These are phyloP conservation scores for Blastobasis lacticolella DNA, from an alignment of 2,888 invertebrate species.

Conservation along the genomic window DNA sequence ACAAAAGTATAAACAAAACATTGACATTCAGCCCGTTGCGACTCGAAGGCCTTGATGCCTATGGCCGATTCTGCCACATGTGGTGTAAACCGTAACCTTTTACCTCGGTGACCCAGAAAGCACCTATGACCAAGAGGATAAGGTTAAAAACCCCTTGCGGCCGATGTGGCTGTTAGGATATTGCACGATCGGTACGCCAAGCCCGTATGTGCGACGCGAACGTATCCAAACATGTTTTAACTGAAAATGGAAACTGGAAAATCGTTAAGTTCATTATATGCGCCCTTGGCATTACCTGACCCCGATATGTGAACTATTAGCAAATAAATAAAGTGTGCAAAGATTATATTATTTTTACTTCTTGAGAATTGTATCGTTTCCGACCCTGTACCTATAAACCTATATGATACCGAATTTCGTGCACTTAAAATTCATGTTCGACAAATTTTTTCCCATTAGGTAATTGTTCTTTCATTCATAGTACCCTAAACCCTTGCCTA, in stretches of 20 bases:
- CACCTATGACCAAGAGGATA: constrained; percentile 15
- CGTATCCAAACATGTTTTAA: constrained; percentile 52
- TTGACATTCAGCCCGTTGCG: constrained; percentile 60
- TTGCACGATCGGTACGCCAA: constrained; percentile 8
- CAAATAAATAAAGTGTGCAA: neutral
- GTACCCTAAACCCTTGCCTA: too few species aligned
- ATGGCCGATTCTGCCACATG: constrained; percentile 20
- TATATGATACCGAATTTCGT: too few species aligned
- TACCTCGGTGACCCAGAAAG: constrained; percentile 15
- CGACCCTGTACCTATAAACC: too few species aligned
- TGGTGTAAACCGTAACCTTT: constrained; percentile 22
- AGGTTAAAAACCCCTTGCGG: constrained; percentile 12
- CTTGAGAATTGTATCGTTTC: too few species aligned
- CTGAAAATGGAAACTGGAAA: constrained; percentile 73
- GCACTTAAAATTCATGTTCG: too few species aligned
- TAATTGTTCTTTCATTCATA: too few species aligned
- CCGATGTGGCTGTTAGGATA: constrained; percentile 12
- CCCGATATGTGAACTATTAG: neutral
- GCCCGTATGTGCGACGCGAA: constrained; percentile 20
- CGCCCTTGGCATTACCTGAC: constrained; percentile 60
- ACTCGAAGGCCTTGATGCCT: constrained; percentile 63
- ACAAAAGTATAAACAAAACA: constrained; percentile 55
- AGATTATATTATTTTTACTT: too few species aligned
- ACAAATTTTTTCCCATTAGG: too few species aligned
- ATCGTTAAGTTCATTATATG: constrained; percentile 35